phyloP scores from a whole-genome alignment of 2,888 invertebrate species.

The Spodoptera littoralis region DNA sequence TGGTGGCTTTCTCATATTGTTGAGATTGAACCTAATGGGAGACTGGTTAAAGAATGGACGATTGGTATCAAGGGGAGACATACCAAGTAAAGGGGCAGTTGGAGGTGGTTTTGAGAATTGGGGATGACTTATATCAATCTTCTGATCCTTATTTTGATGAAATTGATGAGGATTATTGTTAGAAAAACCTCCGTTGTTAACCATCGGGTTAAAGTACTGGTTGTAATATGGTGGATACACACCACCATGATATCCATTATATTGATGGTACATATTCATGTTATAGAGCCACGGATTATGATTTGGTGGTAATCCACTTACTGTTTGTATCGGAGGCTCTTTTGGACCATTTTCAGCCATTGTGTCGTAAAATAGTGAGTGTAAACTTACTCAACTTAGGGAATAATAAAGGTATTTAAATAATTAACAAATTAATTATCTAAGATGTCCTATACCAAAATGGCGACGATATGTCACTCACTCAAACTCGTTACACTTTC shows the following conservation, averaged over 20 bases:
- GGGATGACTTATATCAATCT: slow-evolving; percentile 68
- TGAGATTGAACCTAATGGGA: slow-evolving; percentile 85
- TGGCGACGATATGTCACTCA: slow-evolving; percentile 59
- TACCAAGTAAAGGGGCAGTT: slow-evolving; percentile 77
- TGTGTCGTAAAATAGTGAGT: slow-evolving; percentile 13
- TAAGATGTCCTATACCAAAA: slow-evolving; percentile 63
- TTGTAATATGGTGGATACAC: slow-evolving; percentile 86
- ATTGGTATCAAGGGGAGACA: slow-evolving; percentile 81
- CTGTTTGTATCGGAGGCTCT: slow-evolving; percentile 83
- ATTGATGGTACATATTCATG: slow-evolving; percentile 77
- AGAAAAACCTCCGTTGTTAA: slow-evolving; percentile 69
- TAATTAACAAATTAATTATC: no score
- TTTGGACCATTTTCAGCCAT: slow-evolving; percentile 83
- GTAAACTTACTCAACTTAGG: neutral
- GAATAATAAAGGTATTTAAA: neutral
- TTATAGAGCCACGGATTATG: slow-evolving; percentile 84
- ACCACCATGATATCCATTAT: slow-evolving; percentile 79
- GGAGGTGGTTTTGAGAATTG: slow-evolving; percentile 79
- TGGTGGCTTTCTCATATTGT: slow-evolving; percentile 77
- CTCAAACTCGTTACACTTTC: no score
- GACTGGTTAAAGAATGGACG: slow-evolving; percentile 82
- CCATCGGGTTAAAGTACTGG: slow-evolving; percentile 84
- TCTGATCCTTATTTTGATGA: slow-evolving; percentile 74
- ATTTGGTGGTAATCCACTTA: slow-evolving; percentile 81
- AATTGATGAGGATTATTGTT: slow-evolving; percentile 74